Evolutionary conservation across 2,888 invertebrate genomes (phyloP).

Genomic region (Amphiduros pacificus): DNA sequence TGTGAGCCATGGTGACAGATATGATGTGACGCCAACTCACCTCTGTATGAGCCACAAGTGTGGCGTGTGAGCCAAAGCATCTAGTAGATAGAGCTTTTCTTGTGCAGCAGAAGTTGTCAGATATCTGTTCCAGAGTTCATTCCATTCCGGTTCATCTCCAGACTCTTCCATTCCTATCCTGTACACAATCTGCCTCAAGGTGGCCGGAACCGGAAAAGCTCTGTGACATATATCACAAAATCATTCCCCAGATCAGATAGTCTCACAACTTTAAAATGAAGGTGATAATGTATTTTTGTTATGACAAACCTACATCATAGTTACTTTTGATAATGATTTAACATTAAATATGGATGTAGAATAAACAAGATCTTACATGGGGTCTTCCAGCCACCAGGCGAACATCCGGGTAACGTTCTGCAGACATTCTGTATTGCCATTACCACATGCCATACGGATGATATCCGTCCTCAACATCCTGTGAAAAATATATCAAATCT

Average conservation of each 20-base stretch:
- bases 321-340: no score
- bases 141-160: conserved; percentile 70
- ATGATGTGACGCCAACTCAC: conserved; percentile 61
- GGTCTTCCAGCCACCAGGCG: conserved; percentile 37
- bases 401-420: conserved; percentile 39
- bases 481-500: neutral
- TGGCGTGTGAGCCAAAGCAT: conserved; percentile 72
- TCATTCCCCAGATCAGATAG: no score
- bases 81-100: conserved; percentile 75
- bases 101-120: conserved; percentile 73
- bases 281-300: neutral
- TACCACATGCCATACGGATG: conserved; percentile 41
- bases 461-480: conserved; percentile 33
- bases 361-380: conserved; percentile 12
- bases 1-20: no score
- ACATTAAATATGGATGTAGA: no score
- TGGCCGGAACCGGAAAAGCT: conserved; percentile 34
- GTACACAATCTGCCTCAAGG: conserved; percentile 49
- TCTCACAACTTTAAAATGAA: neutral
- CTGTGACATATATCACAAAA: no score
- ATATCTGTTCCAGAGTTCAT: conserved; percentile 74
- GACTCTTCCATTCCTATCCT: conserved; percentile 48
- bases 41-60: conserved; percentile 70
- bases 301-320: neutral
- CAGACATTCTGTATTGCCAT: conserved; percentile 37